These are phyloP conservation scores for Eurosta solidaginis DNA, from an alignment of 1,140 invertebrate genomes.

Conservation along the genomic window DNA sequence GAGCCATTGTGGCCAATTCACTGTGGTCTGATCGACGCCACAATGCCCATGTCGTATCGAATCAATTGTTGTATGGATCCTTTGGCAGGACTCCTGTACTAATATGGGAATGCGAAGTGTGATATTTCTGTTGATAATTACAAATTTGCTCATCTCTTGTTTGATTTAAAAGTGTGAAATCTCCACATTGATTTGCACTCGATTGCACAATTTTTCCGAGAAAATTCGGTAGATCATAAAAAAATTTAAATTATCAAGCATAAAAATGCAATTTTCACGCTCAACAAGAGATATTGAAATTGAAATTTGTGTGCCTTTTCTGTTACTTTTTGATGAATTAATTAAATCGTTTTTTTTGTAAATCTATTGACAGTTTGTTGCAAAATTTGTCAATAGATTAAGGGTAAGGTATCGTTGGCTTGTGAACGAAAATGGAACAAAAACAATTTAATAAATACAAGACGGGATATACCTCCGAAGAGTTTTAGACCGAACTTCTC, in stretches of 20 bases:
- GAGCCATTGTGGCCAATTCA: constrained; percentile 21
- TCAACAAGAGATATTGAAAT: not conserved
- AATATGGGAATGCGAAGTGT: not conserved
- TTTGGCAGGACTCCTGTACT: not conserved
- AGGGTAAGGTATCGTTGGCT: no score
- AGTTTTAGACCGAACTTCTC: no score
- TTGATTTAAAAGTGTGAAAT: constrained; percentile 19
- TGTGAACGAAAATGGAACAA: no score
- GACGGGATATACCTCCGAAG: no score
- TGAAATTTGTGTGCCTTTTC: not conserved
- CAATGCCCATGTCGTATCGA: constrained; percentile 1
- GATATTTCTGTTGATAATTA: not conserved
- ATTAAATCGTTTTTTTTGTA: no score
- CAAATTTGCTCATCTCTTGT: not conserved
- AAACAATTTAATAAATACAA: no score
- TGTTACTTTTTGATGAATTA: constrained; percentile 8
- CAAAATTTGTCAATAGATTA: no score
- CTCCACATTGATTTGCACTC: not conserved
- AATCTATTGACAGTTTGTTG: no score
- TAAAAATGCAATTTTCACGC: constrained; percentile 17
- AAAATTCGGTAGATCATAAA: constrained; percentile 16
- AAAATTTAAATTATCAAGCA: constrained; percentile 12
- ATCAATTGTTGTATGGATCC: constrained; percentile 9
- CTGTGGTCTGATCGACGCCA: constrained; percentile 19
- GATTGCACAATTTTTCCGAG: constrained; percentile 5